phyloP scores from a whole-genome alignment of 2,797 vertebrate genomes.

The Benthosema pterotum region DNA sequence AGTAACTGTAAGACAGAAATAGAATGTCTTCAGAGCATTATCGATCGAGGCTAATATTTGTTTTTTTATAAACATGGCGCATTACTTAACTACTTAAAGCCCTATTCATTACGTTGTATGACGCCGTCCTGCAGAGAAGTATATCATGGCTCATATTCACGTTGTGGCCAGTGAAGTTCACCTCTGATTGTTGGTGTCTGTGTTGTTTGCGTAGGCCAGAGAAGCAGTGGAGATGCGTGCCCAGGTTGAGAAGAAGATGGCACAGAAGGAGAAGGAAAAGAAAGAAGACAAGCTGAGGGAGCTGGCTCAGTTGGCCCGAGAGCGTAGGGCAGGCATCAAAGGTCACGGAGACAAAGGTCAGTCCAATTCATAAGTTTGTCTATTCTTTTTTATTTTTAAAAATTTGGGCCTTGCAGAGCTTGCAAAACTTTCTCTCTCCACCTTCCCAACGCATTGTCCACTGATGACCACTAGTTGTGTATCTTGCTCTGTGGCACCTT shows the following conservation, averaged over 20 bases:
- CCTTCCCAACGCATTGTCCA: background rate
- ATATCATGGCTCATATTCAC: too few species aligned
- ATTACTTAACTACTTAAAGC: too few species aligned
- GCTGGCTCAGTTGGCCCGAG: constrained; percentile 94
- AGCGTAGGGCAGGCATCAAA: constrained; percentile 97
- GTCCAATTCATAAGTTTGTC: background rate
- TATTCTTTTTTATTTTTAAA: too few species aligned
- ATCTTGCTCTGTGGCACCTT: background rate
- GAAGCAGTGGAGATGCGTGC: constrained; percentile 99
- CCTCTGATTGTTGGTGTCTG: background rate
- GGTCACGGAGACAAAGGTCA: constrained; percentile 95
- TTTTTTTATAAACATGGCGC: too few species aligned
- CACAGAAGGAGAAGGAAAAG: constrained; percentile 98
- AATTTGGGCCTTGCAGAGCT: too few species aligned
- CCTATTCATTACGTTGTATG: too few species aligned
- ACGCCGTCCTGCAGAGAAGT: too few species aligned
- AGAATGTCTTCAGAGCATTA: too few species aligned
- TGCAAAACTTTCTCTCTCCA: background rate
- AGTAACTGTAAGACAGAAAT: too few species aligned
- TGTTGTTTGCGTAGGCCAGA: constrained; percentile 82
- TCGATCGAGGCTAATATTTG: too few species aligned
- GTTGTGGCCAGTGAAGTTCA: too few species aligned
- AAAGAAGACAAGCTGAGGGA: constrained; percentile 97
- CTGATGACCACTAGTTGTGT: too few species aligned
- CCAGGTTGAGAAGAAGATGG: constrained; percentile 99